phyloP scores from a whole-genome alignment of 2,113 vertebrate genomes.

The Gallinago media region DNA sequence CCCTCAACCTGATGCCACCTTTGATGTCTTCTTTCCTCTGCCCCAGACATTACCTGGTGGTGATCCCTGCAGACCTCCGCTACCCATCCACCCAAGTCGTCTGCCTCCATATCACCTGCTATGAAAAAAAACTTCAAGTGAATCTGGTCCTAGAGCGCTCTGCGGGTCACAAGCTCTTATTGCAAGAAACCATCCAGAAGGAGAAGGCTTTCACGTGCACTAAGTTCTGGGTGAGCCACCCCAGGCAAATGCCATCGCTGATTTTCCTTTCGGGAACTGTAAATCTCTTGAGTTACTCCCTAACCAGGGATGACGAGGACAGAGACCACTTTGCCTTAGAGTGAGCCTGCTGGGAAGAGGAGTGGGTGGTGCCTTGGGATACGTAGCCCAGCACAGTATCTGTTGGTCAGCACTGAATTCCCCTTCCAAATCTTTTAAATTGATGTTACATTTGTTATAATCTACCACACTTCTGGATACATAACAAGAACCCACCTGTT shows the following conservation, averaged over 20 bases:
- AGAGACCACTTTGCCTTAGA: background rate
- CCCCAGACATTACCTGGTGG: conserved; percentile 50
- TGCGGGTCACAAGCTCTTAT: background rate
- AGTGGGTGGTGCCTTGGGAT: background rate
- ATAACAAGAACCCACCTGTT: background rate
- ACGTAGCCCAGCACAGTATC: background rate
- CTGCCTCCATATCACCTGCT: conserved; percentile 60
- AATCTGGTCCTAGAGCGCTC: conserved; percentile 34
- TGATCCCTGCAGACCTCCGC: conserved; percentile 45
- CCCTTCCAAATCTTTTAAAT: background rate
- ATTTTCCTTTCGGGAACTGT: background rate
- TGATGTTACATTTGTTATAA: background rate
- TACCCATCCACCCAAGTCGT: conserved; percentile 38
- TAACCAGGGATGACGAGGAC: background rate
- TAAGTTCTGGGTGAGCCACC: conserved; percentile 56
- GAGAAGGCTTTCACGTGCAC: conserved; percentile 45
- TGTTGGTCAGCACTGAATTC: background rate
- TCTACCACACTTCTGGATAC: background rate
- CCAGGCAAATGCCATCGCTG: background rate
- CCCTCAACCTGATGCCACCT: background rate
- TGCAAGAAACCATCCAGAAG: conserved; percentile 31
- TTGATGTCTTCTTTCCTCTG: background rate
- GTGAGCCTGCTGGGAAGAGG: background rate
- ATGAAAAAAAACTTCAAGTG: conserved; percentile 14
- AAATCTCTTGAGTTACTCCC: background rate